phyloP scores from a whole-genome alignment of 1,140 invertebrate species.

The Macrotrachela quadricornifera region DNA sequence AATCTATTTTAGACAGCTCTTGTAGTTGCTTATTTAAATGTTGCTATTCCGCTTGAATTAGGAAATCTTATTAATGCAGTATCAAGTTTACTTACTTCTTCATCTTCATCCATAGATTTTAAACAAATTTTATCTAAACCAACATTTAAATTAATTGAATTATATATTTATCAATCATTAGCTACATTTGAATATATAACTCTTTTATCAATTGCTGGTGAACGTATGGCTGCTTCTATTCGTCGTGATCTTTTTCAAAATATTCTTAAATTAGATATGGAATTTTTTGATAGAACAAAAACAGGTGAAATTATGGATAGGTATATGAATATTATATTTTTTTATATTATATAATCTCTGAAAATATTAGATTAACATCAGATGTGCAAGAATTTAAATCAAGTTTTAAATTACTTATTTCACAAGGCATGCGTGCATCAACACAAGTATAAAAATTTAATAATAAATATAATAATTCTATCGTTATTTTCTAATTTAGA shows the following conservation, averaged over 20 bases:
- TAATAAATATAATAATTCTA: neutral
- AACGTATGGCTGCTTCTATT: constrained; percentile 55
- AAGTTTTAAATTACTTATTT: constrained; percentile 69
- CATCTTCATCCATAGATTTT: constrained; percentile 23
- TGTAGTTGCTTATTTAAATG: constrained; percentile 53
- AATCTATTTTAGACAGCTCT: constrained; percentile 45
- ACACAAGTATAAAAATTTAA: constrained; percentile 43
- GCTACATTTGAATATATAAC: constrained; percentile 74
- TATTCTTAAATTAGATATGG: constrained; percentile 62
- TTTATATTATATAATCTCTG: neutral
- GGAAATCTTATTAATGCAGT: constrained; percentile 55
- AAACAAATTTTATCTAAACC: constrained; percentile 42
- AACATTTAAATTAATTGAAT: constrained; percentile 39
- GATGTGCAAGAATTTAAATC: constrained; percentile 94
- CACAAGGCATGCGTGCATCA: constrained; percentile 58
- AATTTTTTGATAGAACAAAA: constrained; percentile 68
- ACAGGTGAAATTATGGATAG: constrained; percentile 73
- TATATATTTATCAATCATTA: constrained; percentile 49
- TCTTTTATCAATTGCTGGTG: constrained; percentile 58
- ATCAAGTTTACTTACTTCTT: constrained; percentile 24
- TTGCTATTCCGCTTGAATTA: constrained; percentile 51
- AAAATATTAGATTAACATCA: constrained; percentile 41
- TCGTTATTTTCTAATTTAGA: constrained; percentile 32
- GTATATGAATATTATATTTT: constrained; percentile 21
- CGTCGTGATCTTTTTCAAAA: constrained; percentile 57